Percentiles rank a stretch among this genome's conserved stretches.
Conservation (phyloP, 2,797 vertebrate genomes). For the Phrynocephalus guinanensis region DNA sequence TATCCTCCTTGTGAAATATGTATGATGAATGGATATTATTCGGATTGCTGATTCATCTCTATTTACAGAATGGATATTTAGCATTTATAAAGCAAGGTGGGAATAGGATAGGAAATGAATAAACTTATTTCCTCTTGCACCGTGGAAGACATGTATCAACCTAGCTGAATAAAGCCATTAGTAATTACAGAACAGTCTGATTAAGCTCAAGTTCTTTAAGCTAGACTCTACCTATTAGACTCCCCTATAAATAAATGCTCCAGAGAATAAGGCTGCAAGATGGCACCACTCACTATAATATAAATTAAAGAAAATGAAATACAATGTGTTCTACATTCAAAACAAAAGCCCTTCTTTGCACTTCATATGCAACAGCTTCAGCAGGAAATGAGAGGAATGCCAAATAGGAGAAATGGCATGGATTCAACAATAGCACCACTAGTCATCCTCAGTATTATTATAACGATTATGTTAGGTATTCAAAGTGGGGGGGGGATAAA, state of each 20-base stretch:
- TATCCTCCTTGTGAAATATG: slow-evolving; percentile 87
- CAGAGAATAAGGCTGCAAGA: slow-evolving; percentile 53
- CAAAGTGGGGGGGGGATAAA: not conserved
- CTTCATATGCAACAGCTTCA: slow-evolving; percentile 47
- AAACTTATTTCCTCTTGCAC: slow-evolving; percentile 74
- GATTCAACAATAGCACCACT: slow-evolving; percentile 8
- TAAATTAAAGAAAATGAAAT: slow-evolving; percentile 50
- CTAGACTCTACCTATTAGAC: slow-evolving; percentile 47
- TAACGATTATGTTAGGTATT: not conserved
- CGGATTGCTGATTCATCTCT: slow-evolving; percentile 86
- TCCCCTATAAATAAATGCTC: slow-evolving; percentile 70
- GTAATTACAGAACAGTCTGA: slow-evolving; percentile 74
- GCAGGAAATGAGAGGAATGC: slow-evolving; percentile 47
- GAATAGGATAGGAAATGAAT: slow-evolving; percentile 74
- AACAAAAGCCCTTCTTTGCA: slow-evolving; percentile 50
- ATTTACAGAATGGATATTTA: slow-evolving; percentile 79
- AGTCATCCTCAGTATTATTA: slow-evolving; percentile 13
- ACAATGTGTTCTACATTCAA: slow-evolving; percentile 50
- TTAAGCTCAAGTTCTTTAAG: slow-evolving; percentile 68
- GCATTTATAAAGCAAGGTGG: slow-evolving; percentile 79
- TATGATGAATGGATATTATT: slow-evolving; percentile 86
- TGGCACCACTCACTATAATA: slow-evolving; percentile 41
- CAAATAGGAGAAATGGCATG: slow-evolving; percentile 27
- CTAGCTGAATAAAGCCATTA: slow-evolving; percentile 69
- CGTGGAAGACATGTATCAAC: slow-evolving; percentile 65